A percentile compares a stretch with the other conserved stretches of the same genome.
Evolutionary conservation across 2,888 invertebrate species (phyloP).

Genomic region (Macaria liturata): DNA sequence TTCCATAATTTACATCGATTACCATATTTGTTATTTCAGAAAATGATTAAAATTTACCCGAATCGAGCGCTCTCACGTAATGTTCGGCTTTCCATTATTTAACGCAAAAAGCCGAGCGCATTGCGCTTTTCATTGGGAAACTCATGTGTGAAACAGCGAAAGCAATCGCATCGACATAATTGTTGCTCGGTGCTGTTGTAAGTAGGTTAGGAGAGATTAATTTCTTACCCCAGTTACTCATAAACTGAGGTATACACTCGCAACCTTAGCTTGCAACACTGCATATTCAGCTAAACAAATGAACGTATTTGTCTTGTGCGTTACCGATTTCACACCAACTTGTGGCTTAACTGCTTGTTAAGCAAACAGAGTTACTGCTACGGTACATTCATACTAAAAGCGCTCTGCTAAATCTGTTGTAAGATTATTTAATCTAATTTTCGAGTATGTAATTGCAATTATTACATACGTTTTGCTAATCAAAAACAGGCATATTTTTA

Average conservation of each 20-base stretch:
- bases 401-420: too few relatives aligned
- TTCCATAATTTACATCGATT: slow-evolving; percentile 33
- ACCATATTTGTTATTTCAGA: slow-evolving; percentile 26
- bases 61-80: slow-evolving; percentile 19
- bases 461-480: too few relatives aligned
- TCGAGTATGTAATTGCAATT: too few relatives aligned
- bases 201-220: slow-evolving; percentile 33
- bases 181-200: slow-evolving; percentile 27
- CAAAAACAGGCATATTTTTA: too few relatives aligned
- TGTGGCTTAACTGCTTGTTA: slow-evolving; percentile 13
- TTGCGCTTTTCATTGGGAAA: slow-evolving; percentile 33
- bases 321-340: slow-evolving; percentile 21
- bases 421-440: too few relatives aligned
- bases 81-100: slow-evolving; percentile 29
- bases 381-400: too few relatives aligned
- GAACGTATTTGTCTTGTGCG: slow-evolving; percentile 22
- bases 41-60: slow-evolving; percentile 29
- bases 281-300: slow-evolving; percentile 23
- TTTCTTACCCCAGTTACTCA: slow-evolving; percentile 23
- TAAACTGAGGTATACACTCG: slow-evolving; percentile 16
- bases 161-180: slow-evolving; percentile 24
- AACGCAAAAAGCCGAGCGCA: slow-evolving; percentile 26
- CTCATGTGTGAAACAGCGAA: slow-evolving; percentile 25
- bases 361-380: slow-evolving; percentile 11
- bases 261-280: slow-evolving; percentile 15